Conservation (phyloP, 2,113 vertebrate genomes). For the Phrynocephalus versicolor region DNA sequence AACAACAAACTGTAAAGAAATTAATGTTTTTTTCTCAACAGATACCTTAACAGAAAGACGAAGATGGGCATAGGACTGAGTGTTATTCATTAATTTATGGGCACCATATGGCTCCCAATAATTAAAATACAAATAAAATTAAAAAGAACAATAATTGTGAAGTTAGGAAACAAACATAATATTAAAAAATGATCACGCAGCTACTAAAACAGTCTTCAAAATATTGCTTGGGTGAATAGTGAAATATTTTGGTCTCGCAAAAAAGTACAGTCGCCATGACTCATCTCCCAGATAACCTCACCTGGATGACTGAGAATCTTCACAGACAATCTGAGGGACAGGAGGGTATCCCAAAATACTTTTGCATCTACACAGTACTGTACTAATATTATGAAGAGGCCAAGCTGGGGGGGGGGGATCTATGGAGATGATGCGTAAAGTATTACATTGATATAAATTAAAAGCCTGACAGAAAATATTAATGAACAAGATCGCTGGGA, state of each 20-base stretch:
- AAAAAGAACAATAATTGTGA: too few species aligned
- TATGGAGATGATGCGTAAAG: neutral
- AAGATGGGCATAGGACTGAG: neutral
- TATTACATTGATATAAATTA: neutral
- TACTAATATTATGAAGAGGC: neutral
- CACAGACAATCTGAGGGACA: accelerated
- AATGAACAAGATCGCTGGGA: accelerated
- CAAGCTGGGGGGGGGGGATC: neutral
- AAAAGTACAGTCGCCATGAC: too few species aligned
- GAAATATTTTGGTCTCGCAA: too few species aligned
- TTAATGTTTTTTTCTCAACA: neutral
- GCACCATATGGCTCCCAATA: too few species aligned
- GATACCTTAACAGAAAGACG: neutral
- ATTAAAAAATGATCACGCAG: too few species aligned
- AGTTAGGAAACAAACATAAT: too few species aligned
- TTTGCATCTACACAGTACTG: neutral
- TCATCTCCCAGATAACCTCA: too few species aligned
- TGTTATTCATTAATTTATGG: too few species aligned
- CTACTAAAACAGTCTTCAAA: neutral
- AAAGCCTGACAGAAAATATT: neutral
- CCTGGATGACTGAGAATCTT: too few species aligned
- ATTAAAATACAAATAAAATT: too few species aligned
- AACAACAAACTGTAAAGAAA: too few species aligned
- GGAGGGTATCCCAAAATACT: neutral
- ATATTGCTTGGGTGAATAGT: neutral